Evolutionary conservation across 2,888 invertebrate species (phyloP).

Genomic region (Epicampocera succincta): DNA sequence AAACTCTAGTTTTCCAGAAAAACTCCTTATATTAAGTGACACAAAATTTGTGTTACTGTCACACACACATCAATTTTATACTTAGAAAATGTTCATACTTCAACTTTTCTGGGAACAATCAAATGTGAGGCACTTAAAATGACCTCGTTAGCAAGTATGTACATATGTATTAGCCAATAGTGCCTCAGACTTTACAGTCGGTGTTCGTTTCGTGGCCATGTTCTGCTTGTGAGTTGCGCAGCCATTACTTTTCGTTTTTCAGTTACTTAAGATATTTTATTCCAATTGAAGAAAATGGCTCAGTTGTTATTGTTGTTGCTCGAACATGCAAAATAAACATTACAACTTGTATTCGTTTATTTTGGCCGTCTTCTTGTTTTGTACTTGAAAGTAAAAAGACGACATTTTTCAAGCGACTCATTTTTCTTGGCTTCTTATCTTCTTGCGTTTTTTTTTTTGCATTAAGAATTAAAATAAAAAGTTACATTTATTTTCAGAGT

Average conservation of each 20-base stretch:
- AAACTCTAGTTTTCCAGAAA: no score
- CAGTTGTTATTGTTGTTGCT: background rate
- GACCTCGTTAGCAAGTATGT: slow-evolving; percentile 37
- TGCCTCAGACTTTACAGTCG: slow-evolving; percentile 8
- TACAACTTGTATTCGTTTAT: slow-evolving; percentile 7
- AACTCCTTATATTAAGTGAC: no score
- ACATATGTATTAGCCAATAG: slow-evolving; percentile 33
- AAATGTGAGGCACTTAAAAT: background rate
- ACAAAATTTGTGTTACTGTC: no score
- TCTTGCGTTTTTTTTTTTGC: slow-evolving; percentile 33
- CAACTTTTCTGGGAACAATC: no score
- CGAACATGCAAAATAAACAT: slow-evolving; percentile 57
- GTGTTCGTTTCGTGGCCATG: slow-evolving; percentile 18
- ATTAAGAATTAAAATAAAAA: slow-evolving; percentile 46
- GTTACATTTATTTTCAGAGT: slow-evolving; percentile 38
- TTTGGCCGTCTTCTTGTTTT: background rate
- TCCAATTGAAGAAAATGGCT: background rate
- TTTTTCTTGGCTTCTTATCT: slow-evolving; percentile 63
- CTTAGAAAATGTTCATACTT: no score
- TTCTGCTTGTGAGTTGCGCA: slow-evolving; percentile 15
- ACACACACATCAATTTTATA: no score
- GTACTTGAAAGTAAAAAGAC: slow-evolving; percentile 17
- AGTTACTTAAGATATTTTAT: slow-evolving; percentile 23
- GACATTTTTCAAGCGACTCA: slow-evolving; percentile 24
- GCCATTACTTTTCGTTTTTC: slow-evolving; percentile 19